These are phyloP conservation scores for Microtus agrestis DNA, from an alignment of 2,797 vertebrate species.

Conservation along the genomic window DNA sequence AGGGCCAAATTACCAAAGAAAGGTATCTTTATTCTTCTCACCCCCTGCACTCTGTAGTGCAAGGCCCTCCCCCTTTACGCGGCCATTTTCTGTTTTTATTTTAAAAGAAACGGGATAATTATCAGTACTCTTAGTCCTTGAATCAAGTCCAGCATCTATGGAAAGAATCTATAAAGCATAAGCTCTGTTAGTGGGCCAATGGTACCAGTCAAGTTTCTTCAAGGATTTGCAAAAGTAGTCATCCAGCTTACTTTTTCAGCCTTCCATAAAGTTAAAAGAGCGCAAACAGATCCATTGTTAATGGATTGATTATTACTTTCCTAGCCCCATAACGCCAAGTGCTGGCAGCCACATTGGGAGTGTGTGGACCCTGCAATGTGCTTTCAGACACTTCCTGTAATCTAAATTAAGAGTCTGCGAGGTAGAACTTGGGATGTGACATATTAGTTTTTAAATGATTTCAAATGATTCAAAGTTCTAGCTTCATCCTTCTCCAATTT, in stretches of 20 bases:
- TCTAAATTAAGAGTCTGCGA: neutral
- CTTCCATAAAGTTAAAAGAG: neutral
- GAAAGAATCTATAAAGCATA: neutral
- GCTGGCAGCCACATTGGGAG: neutral
- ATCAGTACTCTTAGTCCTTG: neutral
- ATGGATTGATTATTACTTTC: neutral
- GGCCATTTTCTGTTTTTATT: slow-evolving; percentile 20
- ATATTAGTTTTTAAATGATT: neutral
- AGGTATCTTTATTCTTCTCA: neutral
- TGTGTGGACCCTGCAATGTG: neutral
- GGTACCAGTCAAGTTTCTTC: neutral
- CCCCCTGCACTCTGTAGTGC: neutral
- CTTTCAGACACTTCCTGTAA: neutral
- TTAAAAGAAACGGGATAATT: neutral
- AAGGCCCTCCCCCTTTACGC: neutral
- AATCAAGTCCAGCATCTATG: neutral
- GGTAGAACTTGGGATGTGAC: neutral
- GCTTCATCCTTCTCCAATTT: neutral
- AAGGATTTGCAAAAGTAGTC: neutral
- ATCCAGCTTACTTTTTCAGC: neutral
- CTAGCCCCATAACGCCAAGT: neutral
- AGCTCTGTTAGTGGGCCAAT: neutral
- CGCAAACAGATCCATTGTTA: neutral
- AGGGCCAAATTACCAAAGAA: neutral
- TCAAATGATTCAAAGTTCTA: neutral